Evolutionary conservation across 2,888 invertebrate genomes (phyloP), one percentile per base, ranked within the genome.

Genomic region (Amorpha juglandis): DNA sequence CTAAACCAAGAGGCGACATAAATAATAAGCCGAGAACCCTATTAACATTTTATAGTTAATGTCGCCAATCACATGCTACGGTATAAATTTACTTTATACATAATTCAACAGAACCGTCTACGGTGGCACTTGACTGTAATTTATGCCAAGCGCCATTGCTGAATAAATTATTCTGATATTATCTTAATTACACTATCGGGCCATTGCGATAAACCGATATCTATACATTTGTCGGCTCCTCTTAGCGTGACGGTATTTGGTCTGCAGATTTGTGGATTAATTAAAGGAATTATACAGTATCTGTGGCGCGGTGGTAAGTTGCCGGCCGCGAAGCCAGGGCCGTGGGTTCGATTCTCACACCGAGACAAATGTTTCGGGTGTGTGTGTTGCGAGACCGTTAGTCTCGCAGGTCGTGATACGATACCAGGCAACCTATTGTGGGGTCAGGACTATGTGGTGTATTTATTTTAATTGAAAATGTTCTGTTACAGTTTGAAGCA

Each of bases 141-240:
- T 70, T 73, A 79, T 78, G 74, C 76, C 76, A 75, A 74, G 73
- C 73, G 71, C 76, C 77, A 70, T 71, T 76, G 69, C 74, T 67
- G 74, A 77, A 79, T 79, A 76, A 76, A 78, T 78, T 78, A 78
- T 79, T 71, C 73, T 77, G 78, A 80, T 80, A 78, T 78, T 78
- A 80, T 80, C 84, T 82, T 84, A 84, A 84, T 84, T 81, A 78
- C 77, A 74, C 78, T 78, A 82, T 81, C 78, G 71, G 70, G 73
- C 72, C 75, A 78, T 58, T 63, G 72, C 74, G 73, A 78, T 79
- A 78, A 74, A 64, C 58, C 68, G 71, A 73, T 77, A 78, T 72
- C 74, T 75, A 72, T 78, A 81, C 78, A 73, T 78, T 76, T 75
- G 77, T 77, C 80, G 78, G 79, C n/a, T 21, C 16, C 21, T 50